Conservation (phyloP, 2,797 vertebrate genomes). For the Myotis myotis region DNA sequence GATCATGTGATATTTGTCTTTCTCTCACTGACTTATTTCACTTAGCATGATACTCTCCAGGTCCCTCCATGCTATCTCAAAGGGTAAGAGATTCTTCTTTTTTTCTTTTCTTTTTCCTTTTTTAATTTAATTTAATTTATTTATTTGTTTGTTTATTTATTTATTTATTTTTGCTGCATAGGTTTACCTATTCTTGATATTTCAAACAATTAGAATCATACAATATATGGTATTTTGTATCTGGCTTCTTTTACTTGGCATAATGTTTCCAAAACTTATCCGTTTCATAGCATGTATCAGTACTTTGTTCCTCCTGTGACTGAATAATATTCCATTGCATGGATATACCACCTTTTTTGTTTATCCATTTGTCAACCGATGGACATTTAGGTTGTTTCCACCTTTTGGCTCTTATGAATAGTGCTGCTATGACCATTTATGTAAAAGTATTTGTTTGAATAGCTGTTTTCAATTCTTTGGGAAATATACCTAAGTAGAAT, state of each 20-base stretch:
- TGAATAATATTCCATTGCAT: not conserved
- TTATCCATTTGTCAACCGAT: not conserved
- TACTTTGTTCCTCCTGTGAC: not conserved
- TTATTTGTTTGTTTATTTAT: too few species aligned
- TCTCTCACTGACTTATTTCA: too few species aligned
- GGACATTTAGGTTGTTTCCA: not conserved
- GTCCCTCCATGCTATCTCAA: too few species aligned
- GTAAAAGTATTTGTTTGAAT: not conserved
- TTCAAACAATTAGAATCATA: not conserved
- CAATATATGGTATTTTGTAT: not conserved
- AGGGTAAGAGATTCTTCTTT: too few species aligned
- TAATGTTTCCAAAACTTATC: constrained; percentile 9
- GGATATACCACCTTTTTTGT: not conserved
- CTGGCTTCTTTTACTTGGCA: not conserved
- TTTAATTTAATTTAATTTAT: too few species aligned
- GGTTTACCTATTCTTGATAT: not conserved
- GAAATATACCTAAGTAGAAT: not conserved
- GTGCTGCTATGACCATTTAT: not conserved
- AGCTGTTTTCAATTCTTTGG: not conserved
- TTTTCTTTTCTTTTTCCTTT: too few species aligned
- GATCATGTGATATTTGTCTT: too few species aligned
- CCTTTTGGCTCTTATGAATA: constrained; percentile 27
- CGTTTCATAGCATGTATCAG: not conserved
- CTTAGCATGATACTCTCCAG: too few species aligned
- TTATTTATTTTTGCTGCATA: too few species aligned